Evolutionary conservation across 2,113 vertebrate genomes (phyloP).

Genomic region (Eira barbara): DNA sequence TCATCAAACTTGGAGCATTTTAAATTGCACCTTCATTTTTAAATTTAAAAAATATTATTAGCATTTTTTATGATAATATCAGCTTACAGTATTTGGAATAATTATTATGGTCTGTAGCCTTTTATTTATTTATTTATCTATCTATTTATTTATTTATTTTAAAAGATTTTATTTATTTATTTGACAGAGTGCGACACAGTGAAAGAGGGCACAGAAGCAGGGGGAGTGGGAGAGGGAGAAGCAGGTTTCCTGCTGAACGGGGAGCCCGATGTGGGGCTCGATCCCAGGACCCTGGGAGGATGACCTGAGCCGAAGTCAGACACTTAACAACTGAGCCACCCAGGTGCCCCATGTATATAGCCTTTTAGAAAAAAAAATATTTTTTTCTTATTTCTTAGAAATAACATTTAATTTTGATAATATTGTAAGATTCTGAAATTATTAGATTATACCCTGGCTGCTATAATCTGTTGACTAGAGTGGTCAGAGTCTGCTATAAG

Average conservation of each 20-base stretch:
- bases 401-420: background rate
- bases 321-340: no score
- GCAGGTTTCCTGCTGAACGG: no score
- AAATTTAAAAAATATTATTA: background rate
- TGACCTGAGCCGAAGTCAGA: no score
- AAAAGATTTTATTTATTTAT: no score
- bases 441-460: background rate
- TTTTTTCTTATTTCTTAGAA: background rate
- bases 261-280: no score
- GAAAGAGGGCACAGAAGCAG: no score
- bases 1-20: background rate
- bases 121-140: background rate
- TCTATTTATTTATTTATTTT: no score
- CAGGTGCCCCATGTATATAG: background rate
- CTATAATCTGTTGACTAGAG: background rate
- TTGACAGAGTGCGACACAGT: no score
- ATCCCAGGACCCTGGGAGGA: no score
- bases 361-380: background rate
- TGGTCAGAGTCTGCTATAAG: background rate
- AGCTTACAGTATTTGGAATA: background rate
- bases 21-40: background rate
- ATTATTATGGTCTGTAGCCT: background rate
- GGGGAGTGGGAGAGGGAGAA: no score
- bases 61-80: background rate
- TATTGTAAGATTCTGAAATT: background rate